Evolutionary conservation across 2,888 invertebrate species (phyloP).

Genomic region (Aricia artaxerxes): DNA sequence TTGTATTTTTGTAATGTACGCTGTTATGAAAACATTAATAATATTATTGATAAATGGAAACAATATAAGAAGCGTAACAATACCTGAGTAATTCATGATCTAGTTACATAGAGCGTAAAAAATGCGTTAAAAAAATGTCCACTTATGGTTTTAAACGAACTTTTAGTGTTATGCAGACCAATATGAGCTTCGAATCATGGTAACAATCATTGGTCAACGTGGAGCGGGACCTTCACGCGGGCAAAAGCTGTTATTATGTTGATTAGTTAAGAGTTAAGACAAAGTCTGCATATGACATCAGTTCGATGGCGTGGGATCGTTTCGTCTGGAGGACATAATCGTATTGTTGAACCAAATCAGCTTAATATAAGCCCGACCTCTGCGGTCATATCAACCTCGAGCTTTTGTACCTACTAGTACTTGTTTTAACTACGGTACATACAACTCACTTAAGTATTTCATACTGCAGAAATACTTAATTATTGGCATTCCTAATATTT

Average conservation of each 20-base stretch:
- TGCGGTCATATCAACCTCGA: constrained; percentile 44
- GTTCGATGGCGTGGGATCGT: constrained; percentile 50
- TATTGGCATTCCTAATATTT: too few relatives aligned
- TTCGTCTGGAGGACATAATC: constrained; percentile 49
- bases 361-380: constrained; percentile 47
- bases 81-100: too few relatives aligned
- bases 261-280: background rate
- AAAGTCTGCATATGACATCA: constrained; percentile 42
- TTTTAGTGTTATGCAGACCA: too few relatives aligned
- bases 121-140: too few relatives aligned
- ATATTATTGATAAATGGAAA: too few relatives aligned
- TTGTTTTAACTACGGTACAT: too few relatives aligned
- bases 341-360: constrained; percentile 43
- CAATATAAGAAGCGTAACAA: too few relatives aligned
- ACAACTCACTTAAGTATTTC: too few relatives aligned
- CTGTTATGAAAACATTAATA: background rate
- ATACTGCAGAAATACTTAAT: too few relatives aligned
- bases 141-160: too few relatives aligned
- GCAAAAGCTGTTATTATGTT: background rate
- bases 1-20: background rate
- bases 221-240: background rate
- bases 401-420: background rate
- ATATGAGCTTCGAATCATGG: background rate
- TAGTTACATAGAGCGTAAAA: too few relatives aligned
- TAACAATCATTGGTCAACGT: too few relatives aligned